These are phyloP conservation scores for Caenorhabditis imperialis DNA, from an alignment of 2,888 invertebrate species.

Conservation along the genomic window DNA sequence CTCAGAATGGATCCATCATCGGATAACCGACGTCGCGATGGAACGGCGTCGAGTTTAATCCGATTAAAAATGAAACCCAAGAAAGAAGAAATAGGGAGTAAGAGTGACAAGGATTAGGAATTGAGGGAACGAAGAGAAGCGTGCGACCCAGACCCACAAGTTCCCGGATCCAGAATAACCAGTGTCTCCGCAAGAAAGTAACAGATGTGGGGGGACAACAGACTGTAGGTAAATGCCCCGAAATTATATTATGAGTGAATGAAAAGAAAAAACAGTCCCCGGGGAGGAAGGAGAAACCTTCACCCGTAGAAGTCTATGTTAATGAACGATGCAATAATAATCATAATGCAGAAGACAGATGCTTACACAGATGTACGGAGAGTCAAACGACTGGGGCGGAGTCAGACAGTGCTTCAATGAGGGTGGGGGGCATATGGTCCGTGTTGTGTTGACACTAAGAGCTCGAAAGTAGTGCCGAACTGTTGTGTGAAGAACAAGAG, in stretches of 20 bases:
- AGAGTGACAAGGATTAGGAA: constrained; percentile 26
- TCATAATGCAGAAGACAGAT: constrained; percentile 54
- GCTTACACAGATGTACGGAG: constrained; percentile 55
- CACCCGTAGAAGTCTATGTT: constrained; percentile 37
- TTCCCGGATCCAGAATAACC: constrained; percentile 1
- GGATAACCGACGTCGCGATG: constrained; percentile 36
- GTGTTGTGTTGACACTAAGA: constrained; percentile 32
- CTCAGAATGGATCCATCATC: constrained; percentile 31
- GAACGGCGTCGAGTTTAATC: constrained; percentile 30
- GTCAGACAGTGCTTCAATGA: constrained; percentile 18
- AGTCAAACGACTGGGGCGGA: constrained; percentile 28
- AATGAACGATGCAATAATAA: constrained; percentile 53
- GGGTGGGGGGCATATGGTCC: constrained; percentile 25
- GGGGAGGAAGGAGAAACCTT: constrained; percentile 18
- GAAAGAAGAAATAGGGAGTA: constrained; percentile 20
- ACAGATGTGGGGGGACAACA: constrained; percentile 23
- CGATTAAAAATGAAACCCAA: constrained; percentile 50
- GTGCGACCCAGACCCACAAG: constrained; percentile 30
- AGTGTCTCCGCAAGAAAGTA: constrained; percentile 7
- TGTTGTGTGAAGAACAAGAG: constrained; percentile 51
- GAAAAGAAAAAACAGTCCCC: constrained; percentile 27
- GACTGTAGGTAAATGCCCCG: constrained; percentile 27
- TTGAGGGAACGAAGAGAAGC: constrained; percentile 7
- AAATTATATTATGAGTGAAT: constrained; percentile 33
- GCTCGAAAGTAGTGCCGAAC: constrained; percentile 9